phyloP scores from a whole-genome alignment of 2,797 vertebrate species.

The Microctenopoma stevenorrisi region DNA sequence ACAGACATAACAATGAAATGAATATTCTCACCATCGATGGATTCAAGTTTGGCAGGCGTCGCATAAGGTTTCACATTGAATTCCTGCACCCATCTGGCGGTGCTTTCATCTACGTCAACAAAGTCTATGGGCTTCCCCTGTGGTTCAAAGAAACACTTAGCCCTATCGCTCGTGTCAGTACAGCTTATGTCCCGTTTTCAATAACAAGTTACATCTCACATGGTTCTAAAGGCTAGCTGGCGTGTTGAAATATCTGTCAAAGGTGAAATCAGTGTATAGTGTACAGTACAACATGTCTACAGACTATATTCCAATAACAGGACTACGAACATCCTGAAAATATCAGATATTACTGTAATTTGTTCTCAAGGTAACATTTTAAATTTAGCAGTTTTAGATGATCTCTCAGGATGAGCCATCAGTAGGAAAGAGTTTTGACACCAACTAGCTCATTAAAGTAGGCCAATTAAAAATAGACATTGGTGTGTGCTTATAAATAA shows the following conservation, averaged over 20 bases:
- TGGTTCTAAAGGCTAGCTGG: neutral
- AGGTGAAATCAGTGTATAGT: neutral
- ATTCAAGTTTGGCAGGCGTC: conserved; percentile 94
- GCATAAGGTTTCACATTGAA: conserved; percentile 92
- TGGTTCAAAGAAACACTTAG: neutral
- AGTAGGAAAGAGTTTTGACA: neutral
- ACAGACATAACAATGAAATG: neutral
- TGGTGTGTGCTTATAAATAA: neutral
- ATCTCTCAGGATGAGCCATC: no score
- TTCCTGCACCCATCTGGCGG: conserved; percentile 94
- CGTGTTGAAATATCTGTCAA: neutral
- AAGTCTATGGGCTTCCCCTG: conserved; percentile 95
- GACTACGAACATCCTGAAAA: neutral
- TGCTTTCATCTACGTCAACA: conserved; percentile 88
- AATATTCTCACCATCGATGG: conserved; percentile 90
- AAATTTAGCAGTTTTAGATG: no score
- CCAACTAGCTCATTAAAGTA: neutral
- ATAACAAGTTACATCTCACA: neutral
- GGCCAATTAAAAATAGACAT: neutral
- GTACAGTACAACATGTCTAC: neutral
- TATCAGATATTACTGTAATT: neutral
- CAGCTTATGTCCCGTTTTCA: neutral
- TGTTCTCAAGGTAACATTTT: neutral
- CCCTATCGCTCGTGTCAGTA: neutral
- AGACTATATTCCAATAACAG: neutral